Base-by-base conservation (phyloP, 2,113 vertebrate species). In the Lanius collurio region DNA sequence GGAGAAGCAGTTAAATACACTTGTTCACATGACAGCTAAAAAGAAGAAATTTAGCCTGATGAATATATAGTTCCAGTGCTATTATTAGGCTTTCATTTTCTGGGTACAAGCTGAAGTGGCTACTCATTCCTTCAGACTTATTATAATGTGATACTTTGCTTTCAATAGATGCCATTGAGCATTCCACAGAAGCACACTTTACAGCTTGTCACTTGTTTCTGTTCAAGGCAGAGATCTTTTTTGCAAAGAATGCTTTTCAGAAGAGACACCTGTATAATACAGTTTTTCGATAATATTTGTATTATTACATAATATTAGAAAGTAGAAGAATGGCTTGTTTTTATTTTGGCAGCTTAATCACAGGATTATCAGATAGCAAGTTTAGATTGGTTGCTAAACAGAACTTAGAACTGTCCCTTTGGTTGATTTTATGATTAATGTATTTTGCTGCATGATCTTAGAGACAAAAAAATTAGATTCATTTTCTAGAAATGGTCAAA, bases 61-160 rank as follows among this genome's bases (percentile, higher is more conserved):
- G 82, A 93, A 93, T 92, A 86, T 82, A 11, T 65, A 52, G 83
- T 65, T 93, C 23, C 49, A 93, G 79, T 95, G 94, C 90, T 88
- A 62, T 91, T 93, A 93, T 83, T 87, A 87, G 89, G 69, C 80
- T 95, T 95, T 71, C 85, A 80, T 96, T 91, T 90, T 95, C 89
- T 95, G 70, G 69, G 69, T 97, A 89, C 91, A 98, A 92, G 95
- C 92, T 97, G 96, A 97, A 95, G 95, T 95, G 80, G 92, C 75
- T 93, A 35, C 86, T 92, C 86, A 94, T 97, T 98, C 90, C 94
- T 96, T 97, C 90, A 97, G 92, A 73, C 84, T 96, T 82, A 19
- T 6, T 95, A 77, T 80, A 84, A 82, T 80, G 68, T 83, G 88
- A 91, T 78, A 30, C 28, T 93, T 77, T 88, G 75, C 80, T 95